Conservation (phyloP, 2,113 vertebrate genomes). For the Erythrolamprus reginae region DNA sequence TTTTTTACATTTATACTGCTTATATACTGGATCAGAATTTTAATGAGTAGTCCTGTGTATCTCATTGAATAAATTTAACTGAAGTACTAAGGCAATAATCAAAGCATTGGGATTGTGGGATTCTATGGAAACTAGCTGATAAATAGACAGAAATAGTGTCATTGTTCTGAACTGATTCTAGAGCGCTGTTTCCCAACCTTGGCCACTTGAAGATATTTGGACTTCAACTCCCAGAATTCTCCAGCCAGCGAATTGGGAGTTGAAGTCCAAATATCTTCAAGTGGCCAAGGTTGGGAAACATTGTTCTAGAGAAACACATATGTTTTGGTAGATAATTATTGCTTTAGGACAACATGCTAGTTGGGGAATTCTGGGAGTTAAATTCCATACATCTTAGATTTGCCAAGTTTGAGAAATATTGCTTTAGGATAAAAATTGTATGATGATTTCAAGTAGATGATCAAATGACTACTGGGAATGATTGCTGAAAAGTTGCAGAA, state of each 20-base stretch:
- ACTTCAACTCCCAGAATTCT: no score
- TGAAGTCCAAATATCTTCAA: no score
- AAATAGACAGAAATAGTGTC: background rate
- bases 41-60: background rate
- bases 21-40: background rate
- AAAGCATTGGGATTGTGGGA: background rate
- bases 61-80: background rate
- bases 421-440: background rate
- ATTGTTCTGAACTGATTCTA: background rate
- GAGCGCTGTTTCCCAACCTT: no score
- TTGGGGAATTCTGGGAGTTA: background rate
- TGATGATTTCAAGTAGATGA: background rate
- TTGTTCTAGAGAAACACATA: background rate
- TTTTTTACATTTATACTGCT: background rate
- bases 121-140: background rate
- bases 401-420: background rate
- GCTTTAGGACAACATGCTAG: no score
- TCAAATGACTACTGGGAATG: background rate
- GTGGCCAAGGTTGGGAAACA: no score
- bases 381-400: background rate
- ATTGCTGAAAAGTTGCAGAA: background rate
- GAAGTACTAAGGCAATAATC: background rate
- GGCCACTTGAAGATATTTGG: no score
- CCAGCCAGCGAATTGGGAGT: no score
- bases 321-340: background rate